A percentile compares a stretch with the other conserved stretches of the same genome.
These are phyloP conservation scores for Platichthys flesus DNA, from an alignment of 2,113 vertebrate species.

Conservation along the genomic window DNA sequence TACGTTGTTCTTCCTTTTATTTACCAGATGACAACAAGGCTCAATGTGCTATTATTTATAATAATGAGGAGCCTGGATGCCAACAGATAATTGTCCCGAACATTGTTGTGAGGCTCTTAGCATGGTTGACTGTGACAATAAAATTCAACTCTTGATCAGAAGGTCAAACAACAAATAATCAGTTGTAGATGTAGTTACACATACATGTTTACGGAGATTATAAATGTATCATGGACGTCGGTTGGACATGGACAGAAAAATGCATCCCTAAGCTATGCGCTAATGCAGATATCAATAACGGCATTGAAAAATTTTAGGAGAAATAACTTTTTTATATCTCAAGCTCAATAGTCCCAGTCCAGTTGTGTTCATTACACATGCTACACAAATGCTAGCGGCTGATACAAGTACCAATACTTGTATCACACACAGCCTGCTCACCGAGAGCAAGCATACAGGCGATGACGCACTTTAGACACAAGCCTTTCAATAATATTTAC, in stretches of 20 bases:
- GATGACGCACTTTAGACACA: slow-evolving; percentile 54
- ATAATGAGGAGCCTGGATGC: slow-evolving; percentile 27
- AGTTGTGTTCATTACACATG: background rate
- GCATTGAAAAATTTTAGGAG: too few relatives aligned
- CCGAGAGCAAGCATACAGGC: background rate
- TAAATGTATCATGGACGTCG: background rate
- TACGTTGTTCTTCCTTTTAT: slow-evolving; percentile 4
- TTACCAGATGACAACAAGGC: slow-evolving; percentile 44
- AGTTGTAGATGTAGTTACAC: slow-evolving; percentile 3
- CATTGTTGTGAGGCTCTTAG: slow-evolving; percentile 20
- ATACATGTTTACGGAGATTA: background rate
- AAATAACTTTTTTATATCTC: background rate
- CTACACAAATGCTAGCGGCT: background rate
- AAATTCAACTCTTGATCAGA: slow-evolving; percentile 11
- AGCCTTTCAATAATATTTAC: slow-evolving; percentile 58
- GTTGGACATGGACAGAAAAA: too few relatives aligned
- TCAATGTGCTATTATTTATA: slow-evolving; percentile 15
- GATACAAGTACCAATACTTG: slow-evolving; percentile 32
- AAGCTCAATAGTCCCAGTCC: background rate
- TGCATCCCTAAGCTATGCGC: too few relatives aligned
- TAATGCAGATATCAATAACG: too few relatives aligned
- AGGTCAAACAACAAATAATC: slow-evolving; percentile 27
- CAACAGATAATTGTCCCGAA: slow-evolving; percentile 4
- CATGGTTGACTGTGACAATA: slow-evolving; percentile 21
- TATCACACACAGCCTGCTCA: slow-evolving; percentile 2